Percentiles rank a stretch among this genome's conserved stretches.
Conservation (phyloP, 2,113 vertebrate species). For the Melozone crissalis region DNA sequence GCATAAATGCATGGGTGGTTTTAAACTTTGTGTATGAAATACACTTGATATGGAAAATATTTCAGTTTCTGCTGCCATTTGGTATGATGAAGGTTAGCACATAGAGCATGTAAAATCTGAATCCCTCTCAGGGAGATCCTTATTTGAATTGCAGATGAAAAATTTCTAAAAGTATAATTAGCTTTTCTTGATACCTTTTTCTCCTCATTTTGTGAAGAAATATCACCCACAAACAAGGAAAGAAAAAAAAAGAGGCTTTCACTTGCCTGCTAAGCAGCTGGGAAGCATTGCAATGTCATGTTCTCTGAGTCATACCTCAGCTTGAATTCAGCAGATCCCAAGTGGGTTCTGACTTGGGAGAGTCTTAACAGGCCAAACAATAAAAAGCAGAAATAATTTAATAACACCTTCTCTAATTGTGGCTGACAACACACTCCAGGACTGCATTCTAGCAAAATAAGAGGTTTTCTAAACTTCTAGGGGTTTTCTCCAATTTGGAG, state of each 20-base stretch:
- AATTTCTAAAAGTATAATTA: conserved; percentile 65
- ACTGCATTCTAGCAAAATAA: not conserved
- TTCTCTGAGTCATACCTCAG: not conserved
- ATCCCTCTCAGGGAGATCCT: conserved; percentile 42
- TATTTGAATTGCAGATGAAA: conserved; percentile 60
- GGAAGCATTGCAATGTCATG: not conserved
- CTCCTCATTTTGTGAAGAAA: not conserved
- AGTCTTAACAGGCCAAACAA: not conserved
- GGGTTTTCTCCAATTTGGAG: not conserved
- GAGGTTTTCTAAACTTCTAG: not conserved
- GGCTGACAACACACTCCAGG: not conserved
- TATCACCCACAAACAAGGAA: not conserved
- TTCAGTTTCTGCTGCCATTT: conserved; percentile 23
- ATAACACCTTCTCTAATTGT: not conserved
- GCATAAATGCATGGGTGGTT: conserved; percentile 10
- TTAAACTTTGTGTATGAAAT: conserved; percentile 26
- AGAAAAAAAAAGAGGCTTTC: not conserved
- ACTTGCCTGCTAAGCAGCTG: not conserved
- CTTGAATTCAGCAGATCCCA: not conserved
- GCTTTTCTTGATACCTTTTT: conserved; percentile 24
- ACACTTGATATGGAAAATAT: conserved; percentile 42
- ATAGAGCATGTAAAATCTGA: conserved; percentile 28
- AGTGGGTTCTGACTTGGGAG: not conserved
- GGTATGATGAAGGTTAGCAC: conserved; percentile 27
- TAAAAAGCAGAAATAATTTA: not conserved